Base-by-base conservation (phyloP, 2,888 invertebrate genomes). In the Drosophila falleni region DNA sequence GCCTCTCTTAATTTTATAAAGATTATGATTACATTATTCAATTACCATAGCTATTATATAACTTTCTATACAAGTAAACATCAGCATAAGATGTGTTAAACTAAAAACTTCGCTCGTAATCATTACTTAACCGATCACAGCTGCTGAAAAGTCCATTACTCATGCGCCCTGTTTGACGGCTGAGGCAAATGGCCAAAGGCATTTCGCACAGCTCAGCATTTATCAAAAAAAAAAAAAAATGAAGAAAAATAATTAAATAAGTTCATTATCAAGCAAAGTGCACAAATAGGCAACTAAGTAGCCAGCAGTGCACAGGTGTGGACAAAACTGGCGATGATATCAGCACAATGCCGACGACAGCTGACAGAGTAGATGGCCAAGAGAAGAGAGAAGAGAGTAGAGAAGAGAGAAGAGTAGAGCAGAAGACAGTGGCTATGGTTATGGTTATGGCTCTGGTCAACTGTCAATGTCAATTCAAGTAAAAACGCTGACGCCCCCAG, bases 391-490 rank as follows among this genome's bases (percentile, higher is more conserved):
- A 19, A 19, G 19, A n/a, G n/a, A n/a, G n/a, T n/a, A 51, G 42
- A 46, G 53, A 29, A 33, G 10, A 37, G 19, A 19, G 19, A 19
- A 19, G 19, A 1, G 19, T 1, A 19, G n/a, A 33, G n/a, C 49
- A 11, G 42, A 39, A 56, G 35, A 26, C 26, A 54, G 53, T 55
- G 55, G 55, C 46, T 16, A 5, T 39, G 71, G 58, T 46, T 51
- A 4, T 47, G 31, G 53, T 37, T 31, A 13, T 41, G 66, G 51
- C 58, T 53, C 56, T 73, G 75, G 50, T 74, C 84, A 66, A 63
- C 65, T 88, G 87, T 83, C 84, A 84, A 84, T 84, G 84, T 84
- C 84, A 84, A 83, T 86, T 88, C 71, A 75, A 61, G 64, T 61
- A 88, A 84, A 84, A 84, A 63, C 69, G 83, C 83, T 83, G 83